Percentiles rank a stretch among this genome's conserved stretches.
phyloP scores from a whole-genome alignment of 2,113 vertebrate genomes.

The Phyllopteryx taeniolatus region DNA sequence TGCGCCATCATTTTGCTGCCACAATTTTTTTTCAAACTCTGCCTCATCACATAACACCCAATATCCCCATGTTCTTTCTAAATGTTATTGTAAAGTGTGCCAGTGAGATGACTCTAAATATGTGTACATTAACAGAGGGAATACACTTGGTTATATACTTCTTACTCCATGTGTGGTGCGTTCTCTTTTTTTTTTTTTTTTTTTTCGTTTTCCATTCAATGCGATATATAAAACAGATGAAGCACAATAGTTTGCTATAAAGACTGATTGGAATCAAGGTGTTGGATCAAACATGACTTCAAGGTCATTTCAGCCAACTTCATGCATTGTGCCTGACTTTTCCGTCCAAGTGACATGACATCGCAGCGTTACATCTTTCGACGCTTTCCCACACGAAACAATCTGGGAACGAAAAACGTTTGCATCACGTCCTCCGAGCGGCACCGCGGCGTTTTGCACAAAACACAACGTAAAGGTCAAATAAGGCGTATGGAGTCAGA shows the following conservation, averaged over 20 bases:
- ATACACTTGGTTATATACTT: constrained; percentile 90
- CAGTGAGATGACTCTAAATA: constrained; percentile 83
- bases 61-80: constrained; percentile 83
- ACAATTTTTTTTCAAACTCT: constrained; percentile 51
- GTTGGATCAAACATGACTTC: too few species aligned
- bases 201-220: constrained; percentile 13
- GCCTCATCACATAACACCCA: constrained; percentile 37
- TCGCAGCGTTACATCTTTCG: neutral
- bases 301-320: neutral
- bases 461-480: too few species aligned
- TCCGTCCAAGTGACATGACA: neutral
- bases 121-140: constrained; percentile 86
- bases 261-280: neutral
- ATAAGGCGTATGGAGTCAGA: neutral
- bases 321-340: neutral
- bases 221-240: neutral
- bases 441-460: neutral
- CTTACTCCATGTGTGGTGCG: constrained; percentile 70
- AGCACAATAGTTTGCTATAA: neutral
- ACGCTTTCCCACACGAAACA: neutral
- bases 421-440: too few species aligned
- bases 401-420: too few species aligned
- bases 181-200: too few species aligned
- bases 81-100: constrained; percentile 88
- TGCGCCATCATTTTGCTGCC: constrained; percentile 34